Evolutionary conservation across 1,140 invertebrate genomes (phyloP), one percentile per base, ranked within the genome.

Genomic region (Propsilocerus akamusi): DNA sequence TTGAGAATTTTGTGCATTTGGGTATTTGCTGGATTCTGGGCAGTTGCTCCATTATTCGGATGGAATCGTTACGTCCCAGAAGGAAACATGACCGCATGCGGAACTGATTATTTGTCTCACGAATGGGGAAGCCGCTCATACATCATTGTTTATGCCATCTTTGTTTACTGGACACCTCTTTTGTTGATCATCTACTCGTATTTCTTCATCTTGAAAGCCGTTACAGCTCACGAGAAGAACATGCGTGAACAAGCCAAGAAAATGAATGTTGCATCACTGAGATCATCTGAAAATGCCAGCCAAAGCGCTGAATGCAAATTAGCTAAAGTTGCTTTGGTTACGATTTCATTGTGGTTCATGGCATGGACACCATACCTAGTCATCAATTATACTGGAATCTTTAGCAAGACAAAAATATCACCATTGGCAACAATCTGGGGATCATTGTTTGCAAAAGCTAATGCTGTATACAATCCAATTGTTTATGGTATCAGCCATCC

Each of bases 21-120:
- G 84, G 25, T 63, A 2, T 78, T 78, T 59, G 72, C 80, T 26
- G 54, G 73, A 11, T 55, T 63, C 1, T 86, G 83, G 82, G 77
- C 81, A 1, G 50, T 86, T 11, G 68, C 75, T 17, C 85, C 85
- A 1, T 58, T 89, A 47, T 76, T 87, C 48, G 85, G 85, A 41
- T 88, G 84, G 81, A 83, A 83, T 54, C 72, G 84, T 64, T 92
- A 79, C 64, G 80, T 84, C 22, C 81, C 82, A 4, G 83, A 86
- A 67, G 81, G 81, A 17, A 85, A 85, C 62, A 78, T 84, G 72
- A 85, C 81, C 3, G 80, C 80, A 10, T 87, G 83, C 56, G 83
- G 82, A 49, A 82, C 83, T 12, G 83, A 87, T 59, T 87, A 84
- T 59, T 67, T 87, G 37, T 72, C 61, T 58, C 76, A 80, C 57